Evolutionary conservation across 2,797 vertebrate species (phyloP).

Genomic region (Molossus alvarezi): DNA sequence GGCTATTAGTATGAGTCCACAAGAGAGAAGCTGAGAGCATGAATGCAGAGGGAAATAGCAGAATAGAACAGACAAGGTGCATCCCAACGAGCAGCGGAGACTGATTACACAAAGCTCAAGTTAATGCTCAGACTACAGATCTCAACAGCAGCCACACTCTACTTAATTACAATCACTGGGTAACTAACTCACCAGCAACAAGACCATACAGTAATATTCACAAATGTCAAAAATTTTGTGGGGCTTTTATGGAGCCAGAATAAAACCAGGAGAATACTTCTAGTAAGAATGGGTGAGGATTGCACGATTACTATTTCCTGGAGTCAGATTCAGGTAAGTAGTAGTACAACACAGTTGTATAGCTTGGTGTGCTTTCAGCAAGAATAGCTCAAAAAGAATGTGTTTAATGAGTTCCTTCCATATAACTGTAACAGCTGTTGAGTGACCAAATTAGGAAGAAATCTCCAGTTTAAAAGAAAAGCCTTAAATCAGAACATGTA

Average conservation of each 20-base stretch:
- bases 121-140: neutral
- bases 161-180: neutral
- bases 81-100: neutral
- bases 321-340: conserved; percentile 52
- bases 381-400: conserved; percentile 23
- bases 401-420: conserved; percentile 67
- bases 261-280: conserved; percentile 67
- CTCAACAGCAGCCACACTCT: conserved; percentile 8
- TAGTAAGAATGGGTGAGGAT: conserved; percentile 60
- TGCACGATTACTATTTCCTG: conserved; percentile 64
- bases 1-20: neutral
- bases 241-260: conserved; percentile 25
- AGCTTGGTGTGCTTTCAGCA: neutral
- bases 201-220: conserved; percentile 48
- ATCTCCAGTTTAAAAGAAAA: conserved; percentile 68
- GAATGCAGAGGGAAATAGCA: conserved; percentile 24
- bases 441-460: conserved; percentile 70
- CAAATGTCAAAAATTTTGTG: conserved; percentile 61
- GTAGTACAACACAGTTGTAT: conserved; percentile 20
- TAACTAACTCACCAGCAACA: conserved; percentile 57
- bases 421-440: conserved; percentile 63
- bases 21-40: neutral
- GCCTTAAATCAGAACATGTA: conserved; percentile 57
- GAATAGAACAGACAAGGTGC: neutral
- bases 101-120: neutral